Conservation (phyloP, 2,888 invertebrate genomes). For the Leuctra nigra region DNA sequence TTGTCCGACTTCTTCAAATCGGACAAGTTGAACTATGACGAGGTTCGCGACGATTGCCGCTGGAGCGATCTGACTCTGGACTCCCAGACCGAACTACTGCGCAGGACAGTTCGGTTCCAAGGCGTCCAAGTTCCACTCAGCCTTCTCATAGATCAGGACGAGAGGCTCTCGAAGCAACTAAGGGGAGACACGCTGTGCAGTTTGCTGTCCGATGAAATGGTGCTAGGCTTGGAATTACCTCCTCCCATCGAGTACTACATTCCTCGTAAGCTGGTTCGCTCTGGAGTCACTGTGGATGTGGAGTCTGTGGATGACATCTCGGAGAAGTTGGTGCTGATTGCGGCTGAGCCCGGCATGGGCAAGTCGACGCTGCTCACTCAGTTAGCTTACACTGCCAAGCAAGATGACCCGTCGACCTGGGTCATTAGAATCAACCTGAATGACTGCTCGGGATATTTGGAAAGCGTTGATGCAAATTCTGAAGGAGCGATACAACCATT, state of each 20-base stretch:
- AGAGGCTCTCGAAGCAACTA: background rate
- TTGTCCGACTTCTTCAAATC: background rate
- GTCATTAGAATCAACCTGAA: slow-evolving; percentile 16
- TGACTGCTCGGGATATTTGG: slow-evolving; percentile 11
- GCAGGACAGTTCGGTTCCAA: slow-evolving; percentile 9
- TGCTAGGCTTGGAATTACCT: background rate
- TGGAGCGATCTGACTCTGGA: background rate
- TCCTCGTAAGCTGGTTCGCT: slow-evolving; percentile 4
- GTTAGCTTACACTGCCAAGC: slow-evolving; percentile 1
- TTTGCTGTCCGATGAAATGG: background rate
- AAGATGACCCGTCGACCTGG: slow-evolving; percentile 8
- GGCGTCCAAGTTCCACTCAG: slow-evolving; percentile 3
- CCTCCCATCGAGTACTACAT: slow-evolving; percentile 16
- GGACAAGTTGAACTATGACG: background rate
- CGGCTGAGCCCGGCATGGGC: slow-evolving; percentile 21
- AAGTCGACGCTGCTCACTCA: slow-evolving; percentile 15
- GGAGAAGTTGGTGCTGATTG: background rate
- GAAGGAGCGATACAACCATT: background rate
- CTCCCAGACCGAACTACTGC: slow-evolving; percentile 1
- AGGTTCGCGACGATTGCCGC: background rate
- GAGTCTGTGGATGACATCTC: background rate
- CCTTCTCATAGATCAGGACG: background rate
- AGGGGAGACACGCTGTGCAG: background rate
- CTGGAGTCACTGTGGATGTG: background rate
- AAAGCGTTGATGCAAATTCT: background rate